phyloP scores from a whole-genome alignment of 2,797 vertebrate genomes.

The Mionectes olivaceus region DNA sequence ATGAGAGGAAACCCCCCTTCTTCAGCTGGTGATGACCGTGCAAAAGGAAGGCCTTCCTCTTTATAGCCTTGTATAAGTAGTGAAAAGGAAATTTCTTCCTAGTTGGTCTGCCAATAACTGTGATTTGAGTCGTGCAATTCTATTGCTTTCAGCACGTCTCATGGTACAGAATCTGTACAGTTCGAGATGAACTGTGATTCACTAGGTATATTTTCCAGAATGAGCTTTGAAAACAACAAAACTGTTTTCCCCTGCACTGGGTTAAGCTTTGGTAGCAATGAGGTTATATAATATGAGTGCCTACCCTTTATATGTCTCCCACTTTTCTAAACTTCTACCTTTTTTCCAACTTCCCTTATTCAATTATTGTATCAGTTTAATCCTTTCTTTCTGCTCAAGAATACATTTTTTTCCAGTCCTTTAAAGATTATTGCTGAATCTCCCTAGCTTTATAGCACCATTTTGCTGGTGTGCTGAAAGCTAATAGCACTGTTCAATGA shows the following conservation, averaged over 20 bases:
- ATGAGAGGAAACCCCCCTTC: not conserved
- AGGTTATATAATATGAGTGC: not conserved
- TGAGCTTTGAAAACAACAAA: not conserved
- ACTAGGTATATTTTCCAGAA: not conserved
- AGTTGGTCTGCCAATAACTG: not conserved
- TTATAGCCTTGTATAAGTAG: not conserved
- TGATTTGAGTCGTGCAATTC: not conserved
- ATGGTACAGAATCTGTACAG: not conserved
- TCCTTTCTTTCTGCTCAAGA: not conserved
- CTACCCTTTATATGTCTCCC: not conserved
- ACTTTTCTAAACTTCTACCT: not conserved
- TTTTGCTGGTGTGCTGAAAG: not conserved
- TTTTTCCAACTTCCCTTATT: not conserved
- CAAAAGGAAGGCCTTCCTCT: not conserved
- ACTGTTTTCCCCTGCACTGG: not conserved
- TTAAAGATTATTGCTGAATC: not conserved
- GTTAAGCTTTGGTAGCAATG: not conserved
- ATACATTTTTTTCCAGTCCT: not conserved
- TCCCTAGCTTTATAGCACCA: not conserved
- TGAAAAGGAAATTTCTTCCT: not conserved
- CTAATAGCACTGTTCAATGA: not conserved
- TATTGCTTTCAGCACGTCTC: not conserved
- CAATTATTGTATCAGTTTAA: not conserved
- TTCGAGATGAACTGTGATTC: not conserved
- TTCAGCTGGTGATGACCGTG: accelerated